Base-by-base conservation (phyloP, 2,888 invertebrate species). In the Eulithis testata region DNA sequence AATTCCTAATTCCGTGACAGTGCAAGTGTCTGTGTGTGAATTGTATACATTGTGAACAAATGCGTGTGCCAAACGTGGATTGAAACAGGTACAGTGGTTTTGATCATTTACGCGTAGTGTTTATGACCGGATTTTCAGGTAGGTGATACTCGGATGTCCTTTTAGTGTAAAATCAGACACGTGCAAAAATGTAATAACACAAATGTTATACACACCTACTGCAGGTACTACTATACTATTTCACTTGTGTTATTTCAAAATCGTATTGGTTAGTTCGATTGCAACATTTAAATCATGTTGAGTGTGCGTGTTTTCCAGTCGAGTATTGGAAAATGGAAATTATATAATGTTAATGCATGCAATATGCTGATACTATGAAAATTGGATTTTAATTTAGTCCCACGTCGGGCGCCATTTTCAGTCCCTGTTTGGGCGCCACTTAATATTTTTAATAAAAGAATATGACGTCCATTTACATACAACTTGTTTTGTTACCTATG, bases 21-120 rank as follows among this genome's bases (percentile, higher is more conserved):
- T 87, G 87, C 76, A 76, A 80, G 85, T 86, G 85, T 77, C 73
- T 78, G 86, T 88, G 86, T 69, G 69, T 73, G 76, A 65, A 62
- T 59, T 36, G 47, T 59, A 78, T 81, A 74, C 77, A 76, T 79
- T 80, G 85, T 86, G 85, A 78, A 80, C 84, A 72, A 83, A 61
- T 61, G 61, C 78, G 79, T 78, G 86, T 81, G 81, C 73, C 73
- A 74, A 76, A 76, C 79, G 80, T 79, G 78, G 74, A 79, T 79
- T 81, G 62, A 76, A 74, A 68, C 75, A 77, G 66, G 68, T 77
- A 73, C 64, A 68, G 66, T 72, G 74, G 73, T 74, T 63, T 70
- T 67, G 47, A 70, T 72, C 69, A 68, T 73, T 68, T 54, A 71
- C 71, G 69, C 69, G 67, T 76, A 70, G 74, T 76, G 73, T 73